Base-by-base conservation (phyloP, 2,113 vertebrate species). In the Sturnira hondurensis region DNA sequence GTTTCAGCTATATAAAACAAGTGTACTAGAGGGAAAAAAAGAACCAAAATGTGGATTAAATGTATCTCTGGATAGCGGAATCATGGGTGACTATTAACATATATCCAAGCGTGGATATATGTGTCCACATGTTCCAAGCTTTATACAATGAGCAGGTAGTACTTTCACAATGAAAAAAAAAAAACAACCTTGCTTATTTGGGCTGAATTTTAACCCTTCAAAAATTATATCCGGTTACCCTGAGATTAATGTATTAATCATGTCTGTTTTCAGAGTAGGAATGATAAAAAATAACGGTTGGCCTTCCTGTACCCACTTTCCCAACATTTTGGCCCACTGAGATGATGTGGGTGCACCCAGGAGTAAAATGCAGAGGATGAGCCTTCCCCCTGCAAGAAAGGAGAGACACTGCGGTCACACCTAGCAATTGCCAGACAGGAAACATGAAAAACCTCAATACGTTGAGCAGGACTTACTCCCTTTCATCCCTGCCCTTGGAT, bases 401-500 rank as follows among this genome's bases (percentile, higher is more conserved):
- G 63, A 88, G 52, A 87, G 58, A 91, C 88, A 73, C 0, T 12
- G 20, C 1, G 36, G 41, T 61, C 41, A 45, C 5, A 80, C 41
- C 63, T 67, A 50, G 36, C 41, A 85, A 47, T 0, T 77, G 38
- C 41, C 67, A 63, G 76, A 73, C 45, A 85, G 38, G 38, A 81
- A 28, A 90, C 54, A 24, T 0, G 15, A 70, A 43, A 93, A 92
- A 43, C 10, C 58, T 97, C 56, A 58, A 19, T 20, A 68, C 61
- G 91, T 15, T 10, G 77, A 96, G 36, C 58, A 83, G 68, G 24
- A 77, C 65, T 61, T 38, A 54, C 81, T 95, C 38, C 47, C 38
- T 96, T 94, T 93, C 68, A 77, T 93, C 71, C 33, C 14, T 94
- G 47, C 13, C 45, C 86, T 95, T 65, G 91, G 85, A 95, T 41